A percentile compares a stretch with the other conserved stretches of the same genome.
phyloP scores from a whole-genome alignment of 2,797 vertebrate species.

The Peromyscus aztecus region DNA sequence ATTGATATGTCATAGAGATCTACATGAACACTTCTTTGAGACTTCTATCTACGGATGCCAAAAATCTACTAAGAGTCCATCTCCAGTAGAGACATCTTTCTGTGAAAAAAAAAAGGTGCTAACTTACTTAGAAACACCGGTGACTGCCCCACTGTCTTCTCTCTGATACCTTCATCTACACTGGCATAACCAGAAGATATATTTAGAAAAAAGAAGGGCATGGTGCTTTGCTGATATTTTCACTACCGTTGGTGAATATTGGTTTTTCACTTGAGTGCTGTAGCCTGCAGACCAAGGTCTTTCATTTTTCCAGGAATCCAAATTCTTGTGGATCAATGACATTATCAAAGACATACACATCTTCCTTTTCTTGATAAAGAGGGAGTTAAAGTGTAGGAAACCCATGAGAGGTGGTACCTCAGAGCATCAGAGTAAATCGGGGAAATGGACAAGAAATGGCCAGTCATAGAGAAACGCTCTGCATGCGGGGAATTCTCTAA shows the following conservation, averaged over 20 bases:
- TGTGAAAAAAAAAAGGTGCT: neutral
- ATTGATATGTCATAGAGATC: neutral
- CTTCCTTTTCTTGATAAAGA: neutral
- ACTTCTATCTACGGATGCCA: neutral
- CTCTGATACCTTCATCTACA: neutral
- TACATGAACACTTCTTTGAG: neutral
- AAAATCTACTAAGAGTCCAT: neutral
- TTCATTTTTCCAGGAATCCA: conserved; percentile 51
- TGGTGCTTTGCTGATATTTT: neutral
- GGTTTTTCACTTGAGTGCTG: neutral
- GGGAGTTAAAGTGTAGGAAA: neutral
- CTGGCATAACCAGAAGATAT: conserved; percentile 11
- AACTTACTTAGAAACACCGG: neutral
- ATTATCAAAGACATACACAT: neutral
- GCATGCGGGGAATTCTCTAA: neutral
- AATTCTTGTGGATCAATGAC: neutral
- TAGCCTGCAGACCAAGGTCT: neutral
- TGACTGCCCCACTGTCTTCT: neutral
- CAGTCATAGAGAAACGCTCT: neutral
- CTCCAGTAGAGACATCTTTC: too few species aligned
- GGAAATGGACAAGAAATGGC: rapidly evolving
- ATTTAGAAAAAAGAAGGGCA: neutral
- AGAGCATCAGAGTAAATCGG: neutral
- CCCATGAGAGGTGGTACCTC: rapidly evolving
- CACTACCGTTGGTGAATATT: neutral